phyloP scores from a whole-genome alignment of 2,113 vertebrate species.

The Artemisiospiza belli region DNA sequence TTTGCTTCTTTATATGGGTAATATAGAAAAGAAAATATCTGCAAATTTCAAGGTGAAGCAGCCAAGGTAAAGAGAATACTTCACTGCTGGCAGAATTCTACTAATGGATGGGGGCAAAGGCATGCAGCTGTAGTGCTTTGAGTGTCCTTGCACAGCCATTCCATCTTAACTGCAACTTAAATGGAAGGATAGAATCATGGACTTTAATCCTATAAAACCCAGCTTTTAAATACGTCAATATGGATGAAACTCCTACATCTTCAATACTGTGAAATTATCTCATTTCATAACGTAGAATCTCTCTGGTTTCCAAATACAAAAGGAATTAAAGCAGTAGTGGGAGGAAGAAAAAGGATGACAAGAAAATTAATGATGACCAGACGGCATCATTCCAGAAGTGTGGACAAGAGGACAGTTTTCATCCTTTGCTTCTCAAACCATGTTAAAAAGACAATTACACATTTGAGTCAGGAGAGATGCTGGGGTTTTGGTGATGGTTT shows the following conservation, averaged over 20 bases:
- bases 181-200: background rate
- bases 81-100: background rate
- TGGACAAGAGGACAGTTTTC: background rate
- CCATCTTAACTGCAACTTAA: background rate
- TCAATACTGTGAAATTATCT: background rate
- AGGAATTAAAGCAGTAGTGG: background rate
- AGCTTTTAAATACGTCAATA: background rate
- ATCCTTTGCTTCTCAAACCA: background rate
- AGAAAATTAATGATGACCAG: constrained; percentile 22
- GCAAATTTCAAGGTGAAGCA: background rate
- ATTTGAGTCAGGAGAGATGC: background rate
- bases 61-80: background rate
- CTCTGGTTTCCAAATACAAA: background rate
- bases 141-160: background rate
- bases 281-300: background rate
- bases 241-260: background rate
- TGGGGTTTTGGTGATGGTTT: background rate
- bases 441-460: background rate
- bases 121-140: background rate
- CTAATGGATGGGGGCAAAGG: background rate
- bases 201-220: background rate
- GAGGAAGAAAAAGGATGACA: background rate
- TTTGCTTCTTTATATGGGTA: constrained; percentile 9
- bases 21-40: background rate
- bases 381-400: background rate